These are phyloP conservation scores for Coleophora deauratella DNA, from an alignment of 2,888 invertebrate species.

Conservation along the genomic window DNA sequence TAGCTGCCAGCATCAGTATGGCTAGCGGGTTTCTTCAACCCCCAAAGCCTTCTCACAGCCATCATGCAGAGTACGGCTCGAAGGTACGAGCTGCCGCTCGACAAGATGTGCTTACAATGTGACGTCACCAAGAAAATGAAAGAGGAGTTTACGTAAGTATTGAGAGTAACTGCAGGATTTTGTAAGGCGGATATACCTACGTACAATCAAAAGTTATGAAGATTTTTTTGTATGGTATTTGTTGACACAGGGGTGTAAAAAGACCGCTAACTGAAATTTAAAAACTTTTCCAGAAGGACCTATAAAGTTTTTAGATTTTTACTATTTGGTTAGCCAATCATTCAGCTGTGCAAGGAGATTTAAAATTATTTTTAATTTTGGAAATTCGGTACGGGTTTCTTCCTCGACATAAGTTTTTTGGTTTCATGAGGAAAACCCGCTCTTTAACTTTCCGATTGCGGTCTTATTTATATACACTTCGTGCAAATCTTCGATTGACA, in stretches of 20 bases:
- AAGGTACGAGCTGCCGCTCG: slow-evolving; percentile 91
- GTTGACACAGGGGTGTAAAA: not conserved
- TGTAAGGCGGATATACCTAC: not conserved
- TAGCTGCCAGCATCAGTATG: slow-evolving; percentile 94
- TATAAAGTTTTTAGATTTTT: too few species aligned
- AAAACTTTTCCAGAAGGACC: too few species aligned
- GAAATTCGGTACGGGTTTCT: too few species aligned
- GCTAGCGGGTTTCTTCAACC: slow-evolving; percentile 98
- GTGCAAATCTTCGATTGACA: too few species aligned
- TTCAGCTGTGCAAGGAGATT: too few species aligned
- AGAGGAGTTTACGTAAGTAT: slow-evolving; percentile 90
- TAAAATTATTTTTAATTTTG: too few species aligned
- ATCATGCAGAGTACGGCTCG: slow-evolving; percentile 99
- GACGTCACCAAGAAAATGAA: slow-evolving; percentile 98
- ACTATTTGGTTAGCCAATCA: too few species aligned
- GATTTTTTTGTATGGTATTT: not conserved
- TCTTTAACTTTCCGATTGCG: too few species aligned
- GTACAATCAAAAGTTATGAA: not conserved
- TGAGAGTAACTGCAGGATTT: not conserved
- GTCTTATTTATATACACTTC: too few species aligned
- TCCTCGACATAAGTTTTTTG: too few species aligned
- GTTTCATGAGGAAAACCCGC: too few species aligned
- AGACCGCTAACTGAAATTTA: too few species aligned
- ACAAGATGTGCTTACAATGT: slow-evolving; percentile 97
- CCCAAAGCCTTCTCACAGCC: slow-evolving; percentile 95